These are phyloP conservation scores for Salticus scenicus DNA, from an alignment of 2,888 invertebrate genomes.

Conservation along the genomic window DNA sequence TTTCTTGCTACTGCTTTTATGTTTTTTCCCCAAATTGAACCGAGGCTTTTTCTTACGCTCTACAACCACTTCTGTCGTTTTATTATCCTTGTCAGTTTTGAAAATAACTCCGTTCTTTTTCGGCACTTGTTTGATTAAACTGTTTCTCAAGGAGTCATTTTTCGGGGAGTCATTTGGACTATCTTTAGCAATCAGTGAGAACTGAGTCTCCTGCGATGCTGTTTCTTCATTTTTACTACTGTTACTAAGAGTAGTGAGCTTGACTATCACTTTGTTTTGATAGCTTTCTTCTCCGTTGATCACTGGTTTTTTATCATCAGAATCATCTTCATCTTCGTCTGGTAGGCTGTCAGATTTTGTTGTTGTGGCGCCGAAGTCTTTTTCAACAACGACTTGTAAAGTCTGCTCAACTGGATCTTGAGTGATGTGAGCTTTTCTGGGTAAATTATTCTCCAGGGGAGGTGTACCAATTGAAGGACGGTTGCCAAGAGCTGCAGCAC, in stretches of 20 bases:
- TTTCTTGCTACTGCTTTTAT: conserved; percentile 96
- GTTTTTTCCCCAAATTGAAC: conserved; percentile 79
- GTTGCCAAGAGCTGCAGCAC: conserved; percentile 77
- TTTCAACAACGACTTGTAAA: conserved; percentile 57
- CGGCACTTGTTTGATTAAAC: neutral
- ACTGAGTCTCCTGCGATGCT: conserved; percentile 78
- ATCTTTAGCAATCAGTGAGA: conserved; percentile 1
- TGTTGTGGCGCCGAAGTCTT: conserved; percentile 77
- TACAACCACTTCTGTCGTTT: neutral
- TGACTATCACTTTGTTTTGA: conserved; percentile 82
- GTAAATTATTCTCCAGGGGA: conserved; percentile 79
- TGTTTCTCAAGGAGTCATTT: neutral
- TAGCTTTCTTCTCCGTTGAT: conserved; percentile 79
- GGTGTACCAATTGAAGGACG: conserved; percentile 83
- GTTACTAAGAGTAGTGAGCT: conserved; percentile 20
- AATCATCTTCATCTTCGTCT: conserved; percentile 72
- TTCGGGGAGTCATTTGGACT: conserved; percentile 29
- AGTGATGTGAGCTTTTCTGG: neutral
- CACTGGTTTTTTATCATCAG: conserved; percentile 53
- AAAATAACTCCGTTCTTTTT: conserved; percentile 35
- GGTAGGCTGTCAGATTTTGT: conserved; percentile 92
- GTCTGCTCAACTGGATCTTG: neutral
- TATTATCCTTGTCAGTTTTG: neutral
- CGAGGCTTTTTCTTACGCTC: conserved; percentile 71
- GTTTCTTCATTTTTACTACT: conserved; percentile 85